Conservation (phyloP, 2,113 vertebrate genomes). For the Reinhardtius hippoglossoides region DNA sequence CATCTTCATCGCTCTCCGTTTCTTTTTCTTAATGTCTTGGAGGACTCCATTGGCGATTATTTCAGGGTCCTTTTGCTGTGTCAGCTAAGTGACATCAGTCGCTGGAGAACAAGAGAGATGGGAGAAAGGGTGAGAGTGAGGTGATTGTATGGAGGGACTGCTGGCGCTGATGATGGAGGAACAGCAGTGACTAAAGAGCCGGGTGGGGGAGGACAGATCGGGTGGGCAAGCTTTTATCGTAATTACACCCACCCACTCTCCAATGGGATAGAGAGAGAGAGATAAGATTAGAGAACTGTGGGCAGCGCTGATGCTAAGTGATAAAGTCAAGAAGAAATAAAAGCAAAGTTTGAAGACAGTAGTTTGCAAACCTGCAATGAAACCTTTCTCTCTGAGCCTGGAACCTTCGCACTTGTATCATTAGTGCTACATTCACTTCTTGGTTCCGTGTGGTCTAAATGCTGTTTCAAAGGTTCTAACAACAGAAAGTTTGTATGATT, state of each 20-base stretch:
- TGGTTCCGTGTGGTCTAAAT: background rate
- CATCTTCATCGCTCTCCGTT: constrained; percentile 36
- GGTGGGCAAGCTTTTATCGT: constrained; percentile 77
- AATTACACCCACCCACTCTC: constrained; percentile 61
- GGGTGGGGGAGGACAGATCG: constrained; percentile 42
- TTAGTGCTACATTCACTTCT: background rate
- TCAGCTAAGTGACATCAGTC: constrained; percentile 83
- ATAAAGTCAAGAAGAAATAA: constrained; percentile 47
- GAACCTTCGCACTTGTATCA: background rate
- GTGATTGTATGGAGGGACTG: constrained; percentile 33
- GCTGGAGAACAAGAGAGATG: constrained; percentile 41
- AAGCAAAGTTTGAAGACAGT: constrained; percentile 43
- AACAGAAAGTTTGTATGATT: background rate
- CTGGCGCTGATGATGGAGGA: constrained; percentile 12
- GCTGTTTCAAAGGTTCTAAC: background rate
- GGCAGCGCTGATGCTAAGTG: constrained; percentile 28
- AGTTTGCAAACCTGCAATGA: background rate
- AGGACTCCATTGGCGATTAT: constrained; percentile 57
- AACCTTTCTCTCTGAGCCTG: background rate
- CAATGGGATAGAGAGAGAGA: constrained; percentile 36
- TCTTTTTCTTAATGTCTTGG: constrained; percentile 51
- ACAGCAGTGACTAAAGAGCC: constrained; percentile 34
- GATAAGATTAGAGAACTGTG: constrained; percentile 34
- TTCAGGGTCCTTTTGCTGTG: constrained; percentile 71
- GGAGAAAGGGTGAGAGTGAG: constrained; percentile 27